These are phyloP conservation scores for Oncopodura yosiiana DNA, from an alignment of 1,140 invertebrate species.

Conservation along the genomic window DNA sequence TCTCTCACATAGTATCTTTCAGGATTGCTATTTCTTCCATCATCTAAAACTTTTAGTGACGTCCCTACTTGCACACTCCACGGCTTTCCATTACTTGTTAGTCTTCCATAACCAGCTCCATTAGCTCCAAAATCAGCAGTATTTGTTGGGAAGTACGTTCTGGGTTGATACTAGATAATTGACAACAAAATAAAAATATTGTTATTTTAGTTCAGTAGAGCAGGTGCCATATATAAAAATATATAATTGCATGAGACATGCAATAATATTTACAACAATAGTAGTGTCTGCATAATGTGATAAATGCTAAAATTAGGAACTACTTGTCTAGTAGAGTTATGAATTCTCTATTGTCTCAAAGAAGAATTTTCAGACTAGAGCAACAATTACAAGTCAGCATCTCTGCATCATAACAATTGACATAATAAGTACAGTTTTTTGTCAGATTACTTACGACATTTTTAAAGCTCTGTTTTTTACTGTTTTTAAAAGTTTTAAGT, in stretches of 20 bases:
- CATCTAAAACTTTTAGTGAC: constrained; percentile 43
- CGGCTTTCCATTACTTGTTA: not conserved
- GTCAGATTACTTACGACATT: no score
- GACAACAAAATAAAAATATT: not conserved
- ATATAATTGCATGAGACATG: not conserved
- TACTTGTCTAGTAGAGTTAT: no score
- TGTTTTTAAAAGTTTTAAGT: no score
- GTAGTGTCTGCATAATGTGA: no score
- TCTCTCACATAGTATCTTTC: constrained; percentile 35
- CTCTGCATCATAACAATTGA: no score
- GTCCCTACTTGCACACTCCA: constrained; percentile 42
- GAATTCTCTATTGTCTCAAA: no score
- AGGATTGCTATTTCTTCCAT: constrained; percentile 35
- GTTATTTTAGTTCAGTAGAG: not conserved
- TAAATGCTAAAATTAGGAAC: no score
- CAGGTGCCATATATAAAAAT: not conserved
- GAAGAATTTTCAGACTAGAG: no score
- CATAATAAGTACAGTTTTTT: no score
- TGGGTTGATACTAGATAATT: not conserved
- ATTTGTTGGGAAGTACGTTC: not conserved
- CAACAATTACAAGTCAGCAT: no score
- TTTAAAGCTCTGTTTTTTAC: no score
- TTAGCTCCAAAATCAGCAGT: not conserved
- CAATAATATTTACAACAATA: no score
- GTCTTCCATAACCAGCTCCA: not conserved